Evolutionary conservation across 2,113 vertebrate genomes (phyloP), one percentile per base, ranked within the genome.

Genomic region (Phodopus roborovskii): DNA sequence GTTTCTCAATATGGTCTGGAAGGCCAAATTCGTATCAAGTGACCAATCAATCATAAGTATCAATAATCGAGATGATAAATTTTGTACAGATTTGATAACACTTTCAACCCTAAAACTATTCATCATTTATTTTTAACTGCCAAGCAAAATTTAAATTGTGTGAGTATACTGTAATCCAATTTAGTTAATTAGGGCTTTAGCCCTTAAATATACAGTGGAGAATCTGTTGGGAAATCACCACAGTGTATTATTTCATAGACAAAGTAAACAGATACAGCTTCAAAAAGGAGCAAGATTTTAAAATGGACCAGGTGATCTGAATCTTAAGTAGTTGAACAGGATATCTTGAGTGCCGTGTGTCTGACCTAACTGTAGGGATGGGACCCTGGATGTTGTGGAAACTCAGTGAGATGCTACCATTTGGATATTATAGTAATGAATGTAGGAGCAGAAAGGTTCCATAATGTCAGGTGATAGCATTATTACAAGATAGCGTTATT

Each of bases 101-200:
- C 64, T 66, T n/a, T 84, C 6, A 22, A 64, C 36, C 45, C 33
- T 22, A 9, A 93, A 86, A 2, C 9, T 73, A 26, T 85, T 9
- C 22, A 85, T 94, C 92, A 78, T 92, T 96, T 89, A 83, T 89
- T 91, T 94, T 94, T 92, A 94, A 88, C 24, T 6, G 62, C 93
- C 16, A 62, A 89, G 68, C 85, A 90, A 82, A 92, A 68, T 30
- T 36, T 24, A 73, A 26, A 77, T 13, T 30, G 30, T 73, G 4
- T 82, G 60, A 71, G 15, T 71, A 20, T 96, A 73, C 20, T 24
- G 20, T 58, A 58, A 58, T n/a, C n/a, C n/a, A n/a, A n/a, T n/a
- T 12, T 4, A 56, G 1, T n/a, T 58, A 73, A 66, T 3, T 26
- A 53, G 48, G 48, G 2, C 22, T 95, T 96, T 96, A 3, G 0